A percentile compares a stretch with the other conserved stretches of the same genome.
Conservation (phyloP, 2,888 invertebrate genomes). For the Catocala sponsa region DNA sequence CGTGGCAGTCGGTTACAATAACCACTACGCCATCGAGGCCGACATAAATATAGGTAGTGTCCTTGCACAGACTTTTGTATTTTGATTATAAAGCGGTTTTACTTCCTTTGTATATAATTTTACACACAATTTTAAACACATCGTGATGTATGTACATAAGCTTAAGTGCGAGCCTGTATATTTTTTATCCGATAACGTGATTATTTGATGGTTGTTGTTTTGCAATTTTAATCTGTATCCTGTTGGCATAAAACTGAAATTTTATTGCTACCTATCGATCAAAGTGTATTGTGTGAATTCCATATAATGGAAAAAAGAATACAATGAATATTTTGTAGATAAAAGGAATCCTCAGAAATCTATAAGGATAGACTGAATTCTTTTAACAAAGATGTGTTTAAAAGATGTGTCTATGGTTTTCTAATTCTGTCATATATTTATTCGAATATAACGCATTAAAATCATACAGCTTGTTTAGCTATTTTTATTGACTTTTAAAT, state of each 20-base stretch:
- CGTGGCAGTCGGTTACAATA: too few relatives aligned
- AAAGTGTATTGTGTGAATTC: slow-evolving; percentile 49
- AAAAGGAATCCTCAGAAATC: slow-evolving; percentile 5
- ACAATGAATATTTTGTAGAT: slow-evolving; percentile 7
- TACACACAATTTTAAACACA: background rate
- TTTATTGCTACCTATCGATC: slow-evolving; percentile 64
- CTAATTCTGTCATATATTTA: too few relatives aligned
- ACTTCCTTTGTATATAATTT: slow-evolving; percentile 4
- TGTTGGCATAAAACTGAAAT: slow-evolving; percentile 67
- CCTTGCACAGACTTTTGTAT: background rate
- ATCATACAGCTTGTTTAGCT: too few relatives aligned
- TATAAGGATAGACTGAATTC: too few relatives aligned
- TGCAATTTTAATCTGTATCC: slow-evolving; percentile 71
- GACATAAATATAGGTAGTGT: too few relatives aligned
- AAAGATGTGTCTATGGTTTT: too few relatives aligned
- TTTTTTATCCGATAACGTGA: slow-evolving; percentile 25
- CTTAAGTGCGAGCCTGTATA: slow-evolving; percentile 1
- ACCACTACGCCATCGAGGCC: too few relatives aligned
- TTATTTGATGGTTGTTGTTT: slow-evolving; percentile 38
- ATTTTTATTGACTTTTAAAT: too few relatives aligned
- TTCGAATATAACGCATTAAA: too few relatives aligned
- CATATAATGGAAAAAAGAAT: slow-evolving; percentile 34
- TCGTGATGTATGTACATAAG: slow-evolving; percentile 4
- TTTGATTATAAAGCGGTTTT: background rate
- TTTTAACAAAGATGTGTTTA: too few relatives aligned